Evolutionary conservation across 1,140 invertebrate genomes (phyloP), one percentile per base, ranked within the genome.

Genomic region (Phocides pigmalion): DNA sequence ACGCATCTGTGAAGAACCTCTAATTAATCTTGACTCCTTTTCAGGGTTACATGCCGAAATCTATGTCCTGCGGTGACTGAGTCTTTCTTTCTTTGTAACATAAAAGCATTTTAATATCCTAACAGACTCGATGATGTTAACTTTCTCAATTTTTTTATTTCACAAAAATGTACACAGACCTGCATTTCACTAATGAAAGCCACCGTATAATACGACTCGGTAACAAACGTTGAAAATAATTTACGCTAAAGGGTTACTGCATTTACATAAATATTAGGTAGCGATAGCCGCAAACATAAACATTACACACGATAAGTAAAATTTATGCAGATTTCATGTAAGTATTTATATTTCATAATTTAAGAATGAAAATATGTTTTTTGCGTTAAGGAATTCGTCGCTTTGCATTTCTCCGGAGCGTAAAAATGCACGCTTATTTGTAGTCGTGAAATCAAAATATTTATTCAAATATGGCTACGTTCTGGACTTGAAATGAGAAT

Each of bases 251-350:
- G 79, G 79, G 81, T 85, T 77, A 76, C 66, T 70, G 65, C 74
- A 84, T 86, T 86, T 80, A 79, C 82, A 88, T 86, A 86, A 88
- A 80, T 78, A 80, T 85, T 84, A 77, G 79, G 79, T 81, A 80
- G 73, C 76, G 76, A 85, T 82, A 81, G 79, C 75, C 76, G 75
- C 70, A 82, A 86, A 84, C 79, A 84, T 88, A 88, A 88, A 88
- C 82, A 84, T 82, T 82, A 84, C 77, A 84, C 79, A 77, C 82
- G 82, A 86, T 86, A 88, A 86, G 77, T 75, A 66, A 79, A 84
- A 88, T 86, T 84, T 86, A 86, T 86, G 75, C 74, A 76, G 68
- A 81, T 78, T 82, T 80, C 65, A 77, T 79, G 72, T 76, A 77
- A 68, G 72, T 79, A 74, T 72, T 76, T 78, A 71, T 76, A 81